Conservation (phyloP, 2,888 invertebrate genomes). For the Leptopilina syphax region DNA sequence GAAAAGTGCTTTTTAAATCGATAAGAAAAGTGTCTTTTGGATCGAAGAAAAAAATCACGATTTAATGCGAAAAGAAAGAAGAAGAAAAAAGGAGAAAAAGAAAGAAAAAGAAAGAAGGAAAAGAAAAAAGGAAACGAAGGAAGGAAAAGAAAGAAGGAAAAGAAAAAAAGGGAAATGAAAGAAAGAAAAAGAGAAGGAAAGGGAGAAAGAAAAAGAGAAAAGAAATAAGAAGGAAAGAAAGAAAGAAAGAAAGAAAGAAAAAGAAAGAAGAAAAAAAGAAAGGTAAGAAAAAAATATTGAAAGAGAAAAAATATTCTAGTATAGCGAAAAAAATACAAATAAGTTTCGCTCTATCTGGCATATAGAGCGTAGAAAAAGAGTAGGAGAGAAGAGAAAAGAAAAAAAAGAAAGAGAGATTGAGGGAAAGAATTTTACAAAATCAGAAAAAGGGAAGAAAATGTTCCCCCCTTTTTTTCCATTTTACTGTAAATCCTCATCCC, state of each 20-base stretch:
- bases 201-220: no score
- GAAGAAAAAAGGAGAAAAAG: not conserved
- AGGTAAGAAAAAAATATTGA: no score
- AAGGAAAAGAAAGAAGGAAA: no score
- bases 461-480: not conserved
- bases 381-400: not conserved
- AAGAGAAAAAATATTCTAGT: conserved; percentile 30
- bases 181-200: no score
- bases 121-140: no score
- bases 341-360: conserved; percentile 51
- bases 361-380: conserved; percentile 45
- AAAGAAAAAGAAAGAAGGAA: conserved; percentile 21
- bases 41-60: not conserved
- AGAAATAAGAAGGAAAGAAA: not conserved
- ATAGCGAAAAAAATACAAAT: conserved; percentile 43
- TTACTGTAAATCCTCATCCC: conserved; percentile 11
- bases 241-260: no score
- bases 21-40: no score
- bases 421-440: conserved; percentile 13
- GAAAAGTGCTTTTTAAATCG: not conserved
- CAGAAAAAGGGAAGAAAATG: not conserved
- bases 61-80: no score
- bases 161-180: no score
- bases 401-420: no score
- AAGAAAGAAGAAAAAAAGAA: no score